Evolutionary conservation across 2,113 vertebrate genomes (phyloP).

Genomic region (Megaptera novaeangliae): DNA sequence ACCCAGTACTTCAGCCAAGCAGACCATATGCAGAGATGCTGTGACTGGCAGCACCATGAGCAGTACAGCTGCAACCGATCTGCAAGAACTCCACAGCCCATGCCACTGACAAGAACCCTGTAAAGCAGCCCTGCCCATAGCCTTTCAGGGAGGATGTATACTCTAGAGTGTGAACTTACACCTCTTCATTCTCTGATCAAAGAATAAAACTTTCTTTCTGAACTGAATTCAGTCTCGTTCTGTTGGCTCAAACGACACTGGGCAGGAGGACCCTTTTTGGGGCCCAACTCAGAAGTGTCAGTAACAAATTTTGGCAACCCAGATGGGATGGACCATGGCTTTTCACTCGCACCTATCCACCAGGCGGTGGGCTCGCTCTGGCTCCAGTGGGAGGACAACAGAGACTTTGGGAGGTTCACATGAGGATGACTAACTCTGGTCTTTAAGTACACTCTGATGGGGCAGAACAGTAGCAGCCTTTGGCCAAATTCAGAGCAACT

Average conservation of each 20-base stretch:
- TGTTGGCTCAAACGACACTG: not conserved
- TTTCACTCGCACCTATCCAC: not conserved
- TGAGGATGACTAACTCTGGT: not conserved
- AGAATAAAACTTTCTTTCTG: not conserved
- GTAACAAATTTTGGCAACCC: not conserved
- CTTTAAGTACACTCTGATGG: not conserved
- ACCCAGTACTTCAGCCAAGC: not conserved
- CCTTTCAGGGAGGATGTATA: not conserved
- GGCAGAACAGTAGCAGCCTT: not conserved
- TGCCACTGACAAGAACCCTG: not conserved
- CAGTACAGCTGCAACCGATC: not conserved
- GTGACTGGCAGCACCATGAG: not conserved
- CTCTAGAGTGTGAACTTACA: not conserved
- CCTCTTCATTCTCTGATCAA: not conserved
- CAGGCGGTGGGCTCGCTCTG: not conserved
- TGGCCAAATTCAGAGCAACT: not conserved
- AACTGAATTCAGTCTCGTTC: not conserved
- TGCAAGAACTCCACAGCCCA: not conserved
- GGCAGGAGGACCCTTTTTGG: not conserved
- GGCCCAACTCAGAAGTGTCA: not conserved
- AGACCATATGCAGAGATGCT: not conserved
- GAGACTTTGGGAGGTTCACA: not conserved
- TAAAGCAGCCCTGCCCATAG: not conserved
- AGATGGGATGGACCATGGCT: not conserved
- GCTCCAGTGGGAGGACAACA: not conserved